phyloP scores from a whole-genome alignment of 2,888 invertebrate genomes.

The Drosophila seclusa region DNA sequence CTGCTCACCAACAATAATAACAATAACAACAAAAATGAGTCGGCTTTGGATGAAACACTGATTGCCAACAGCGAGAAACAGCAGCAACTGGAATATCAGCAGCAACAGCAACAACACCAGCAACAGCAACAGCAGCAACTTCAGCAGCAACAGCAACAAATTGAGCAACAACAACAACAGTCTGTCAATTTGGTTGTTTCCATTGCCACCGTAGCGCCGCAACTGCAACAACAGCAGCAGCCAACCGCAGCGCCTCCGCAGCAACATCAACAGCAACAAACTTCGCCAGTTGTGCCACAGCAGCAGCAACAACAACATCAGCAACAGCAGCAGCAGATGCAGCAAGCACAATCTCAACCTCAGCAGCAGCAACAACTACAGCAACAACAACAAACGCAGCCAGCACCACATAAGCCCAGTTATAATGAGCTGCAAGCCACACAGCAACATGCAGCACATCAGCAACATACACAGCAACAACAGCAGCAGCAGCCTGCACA shows the following conservation, averaged over 20 bases:
- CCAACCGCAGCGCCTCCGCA: constrained; percentile 29
- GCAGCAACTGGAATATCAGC: constrained; percentile 47
- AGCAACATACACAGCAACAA: constrained; percentile 32
- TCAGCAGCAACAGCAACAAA: constrained; percentile 22
- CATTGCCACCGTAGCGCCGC: constrained; percentile 59
- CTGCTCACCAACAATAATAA: constrained; percentile 50
- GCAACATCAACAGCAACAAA: constrained; percentile 43
- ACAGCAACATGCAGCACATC: constrained; percentile 25
- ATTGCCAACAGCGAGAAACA: constrained; percentile 58
- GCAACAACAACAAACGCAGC: constrained; percentile 30
- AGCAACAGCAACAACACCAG: constrained; percentile 59
- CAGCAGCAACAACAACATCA: constrained; percentile 36
- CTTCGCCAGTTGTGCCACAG: constrained; percentile 45
- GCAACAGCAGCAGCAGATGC: constrained; percentile 83
- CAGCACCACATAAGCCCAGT: neutral
- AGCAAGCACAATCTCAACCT: constrained; percentile 28
- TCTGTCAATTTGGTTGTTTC: constrained; percentile 44
- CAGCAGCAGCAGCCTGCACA: constrained; percentile 47
- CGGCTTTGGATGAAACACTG: constrained; percentile 57
- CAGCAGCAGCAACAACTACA: constrained; percentile 39
- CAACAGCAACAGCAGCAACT: constrained; percentile 33
- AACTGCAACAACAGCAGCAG: constrained; percentile 84
- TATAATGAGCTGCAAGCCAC: neutral
- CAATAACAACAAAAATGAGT: constrained; percentile 34
- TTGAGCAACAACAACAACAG: constrained; percentile 31